Conservation (phyloP, 2,113 vertebrate species). For the Balaenoptera acutorostrata region DNA sequence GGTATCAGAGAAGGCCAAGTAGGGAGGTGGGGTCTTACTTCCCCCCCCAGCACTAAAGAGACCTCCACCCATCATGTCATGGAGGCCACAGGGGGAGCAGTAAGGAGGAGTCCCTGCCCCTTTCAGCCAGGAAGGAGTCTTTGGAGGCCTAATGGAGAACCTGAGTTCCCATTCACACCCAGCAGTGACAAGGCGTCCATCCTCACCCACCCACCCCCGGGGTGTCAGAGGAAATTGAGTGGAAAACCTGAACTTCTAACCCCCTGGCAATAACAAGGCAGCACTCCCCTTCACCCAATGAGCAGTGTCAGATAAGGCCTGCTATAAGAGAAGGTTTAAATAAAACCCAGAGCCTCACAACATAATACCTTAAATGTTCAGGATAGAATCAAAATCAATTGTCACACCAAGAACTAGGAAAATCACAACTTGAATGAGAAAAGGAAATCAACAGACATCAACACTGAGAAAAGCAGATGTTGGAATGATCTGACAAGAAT, state of each 20-base stretch:
- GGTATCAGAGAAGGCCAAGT: neutral
- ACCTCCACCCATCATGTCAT: neutral
- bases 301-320: neutral
- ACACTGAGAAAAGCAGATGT: neutral
- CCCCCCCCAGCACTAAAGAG: neutral
- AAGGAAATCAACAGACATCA: neutral
- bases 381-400: neutral
- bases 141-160: neutral
- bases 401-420: neutral
- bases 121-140: neutral
- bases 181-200: neutral
- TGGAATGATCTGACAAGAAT: neutral
- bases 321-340: neutral
- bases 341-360: neutral
- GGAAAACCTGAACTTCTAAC: neutral
- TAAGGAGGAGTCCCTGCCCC: no score
- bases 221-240: neutral
- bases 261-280: neutral
- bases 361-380: neutral
- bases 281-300: neutral
- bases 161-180: neutral
- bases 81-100: neutral
- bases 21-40: neutral
- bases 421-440: neutral
- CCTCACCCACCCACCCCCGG: neutral